A percentile compares a stretch with the other conserved stretches of the same genome.
Conservation (phyloP, 1,140 invertebrate species). For the Psilanteris sp. region DNA sequence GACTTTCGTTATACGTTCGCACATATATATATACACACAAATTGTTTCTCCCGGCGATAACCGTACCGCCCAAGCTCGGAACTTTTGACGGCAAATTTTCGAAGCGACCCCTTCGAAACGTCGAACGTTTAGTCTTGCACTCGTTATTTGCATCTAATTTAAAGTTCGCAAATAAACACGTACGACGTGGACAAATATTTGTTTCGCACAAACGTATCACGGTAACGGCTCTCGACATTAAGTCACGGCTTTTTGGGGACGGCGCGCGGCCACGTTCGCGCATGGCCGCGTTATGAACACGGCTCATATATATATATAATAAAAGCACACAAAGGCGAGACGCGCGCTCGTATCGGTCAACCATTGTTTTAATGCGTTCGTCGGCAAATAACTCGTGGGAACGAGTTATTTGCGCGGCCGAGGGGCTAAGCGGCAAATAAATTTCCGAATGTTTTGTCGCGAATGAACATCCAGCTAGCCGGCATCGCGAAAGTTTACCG, state of each 20-base stretch:
- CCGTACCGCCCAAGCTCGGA: too few relatives aligned
- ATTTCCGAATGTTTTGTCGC: slow-evolving; percentile 57
- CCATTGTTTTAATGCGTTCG: slow-evolving; percentile 58
- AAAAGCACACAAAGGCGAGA: slow-evolving; percentile 43
- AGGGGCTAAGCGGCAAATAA: slow-evolving; percentile 31
- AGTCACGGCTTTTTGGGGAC: slow-evolving; percentile 53
- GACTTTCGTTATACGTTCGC: too few relatives aligned
- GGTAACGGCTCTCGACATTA: slow-evolving; percentile 25
- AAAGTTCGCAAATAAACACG: slow-evolving; percentile 43
- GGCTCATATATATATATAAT: slow-evolving; percentile 45
- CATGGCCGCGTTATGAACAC: slow-evolving; percentile 33
- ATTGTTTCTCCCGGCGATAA: too few relatives aligned
- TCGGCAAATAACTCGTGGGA: slow-evolving; percentile 53
- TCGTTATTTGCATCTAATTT: slow-evolving; percentile 56
- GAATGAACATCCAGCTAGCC: slow-evolving; percentile 38
- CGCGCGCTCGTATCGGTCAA: slow-evolving; percentile 44
- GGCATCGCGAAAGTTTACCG: slow-evolving; percentile 48
- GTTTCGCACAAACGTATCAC: slow-evolving; percentile 55
- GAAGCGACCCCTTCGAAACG: background rate
- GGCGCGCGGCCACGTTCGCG: slow-evolving; percentile 1
- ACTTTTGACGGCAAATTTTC: background rate
- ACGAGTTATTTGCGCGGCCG: slow-evolving; percentile 28
- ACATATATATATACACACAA: too few relatives aligned
- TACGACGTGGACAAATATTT: slow-evolving; percentile 45
- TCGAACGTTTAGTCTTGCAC: slow-evolving; percentile 45